Conservation (phyloP, 2,113 vertebrate species). For the Pituophis catenifer region DNA sequence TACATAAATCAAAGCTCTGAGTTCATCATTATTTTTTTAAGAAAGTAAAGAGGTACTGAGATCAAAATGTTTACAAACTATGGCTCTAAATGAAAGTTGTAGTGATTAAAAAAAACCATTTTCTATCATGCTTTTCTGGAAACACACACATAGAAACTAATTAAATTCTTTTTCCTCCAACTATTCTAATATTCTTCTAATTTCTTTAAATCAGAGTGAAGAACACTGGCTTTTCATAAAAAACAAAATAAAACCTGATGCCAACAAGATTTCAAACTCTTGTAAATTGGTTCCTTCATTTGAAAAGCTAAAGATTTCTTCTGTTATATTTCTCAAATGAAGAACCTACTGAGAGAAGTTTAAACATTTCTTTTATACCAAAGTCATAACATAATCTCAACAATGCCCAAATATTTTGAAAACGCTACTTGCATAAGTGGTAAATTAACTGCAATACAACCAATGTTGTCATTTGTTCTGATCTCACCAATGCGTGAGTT, state of each 20-base stretch:
- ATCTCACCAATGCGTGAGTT: background rate
- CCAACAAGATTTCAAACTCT: background rate
- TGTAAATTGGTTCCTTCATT: background rate
- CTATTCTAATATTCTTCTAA: background rate
- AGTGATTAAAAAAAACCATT: background rate
- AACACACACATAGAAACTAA: background rate
- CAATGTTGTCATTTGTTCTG: background rate
- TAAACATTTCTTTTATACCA: background rate
- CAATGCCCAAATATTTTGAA: background rate
- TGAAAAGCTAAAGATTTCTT: background rate
- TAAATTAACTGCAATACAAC: background rate
- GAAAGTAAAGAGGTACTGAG: background rate
- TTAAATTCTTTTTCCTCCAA: background rate
- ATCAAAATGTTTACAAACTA: background rate
- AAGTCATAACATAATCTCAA: background rate
- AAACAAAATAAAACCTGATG: background rate
- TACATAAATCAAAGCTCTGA: background rate
- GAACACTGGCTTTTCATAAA: background rate
- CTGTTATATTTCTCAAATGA: background rate
- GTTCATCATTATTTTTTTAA: background rate
- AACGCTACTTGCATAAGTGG: background rate
- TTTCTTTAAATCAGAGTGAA: background rate
- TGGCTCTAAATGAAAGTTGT: background rate
- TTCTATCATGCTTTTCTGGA: background rate
- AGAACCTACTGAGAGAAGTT: background rate